phyloP scores from a whole-genome alignment of 1,140 invertebrate species.

The Micrasema longulum region DNA sequence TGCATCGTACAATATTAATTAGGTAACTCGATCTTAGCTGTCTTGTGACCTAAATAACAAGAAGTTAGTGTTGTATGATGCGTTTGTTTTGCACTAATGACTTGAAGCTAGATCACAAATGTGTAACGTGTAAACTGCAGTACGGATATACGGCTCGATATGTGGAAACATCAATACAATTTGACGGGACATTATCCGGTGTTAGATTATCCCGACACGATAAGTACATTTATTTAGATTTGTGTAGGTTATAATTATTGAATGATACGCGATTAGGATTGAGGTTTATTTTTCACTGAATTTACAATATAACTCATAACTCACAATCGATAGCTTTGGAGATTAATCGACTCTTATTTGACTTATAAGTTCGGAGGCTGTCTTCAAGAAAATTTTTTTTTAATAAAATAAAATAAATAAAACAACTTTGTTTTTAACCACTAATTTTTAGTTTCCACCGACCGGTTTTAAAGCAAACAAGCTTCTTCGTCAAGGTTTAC shows the following conservation, averaged over 20 bases:
- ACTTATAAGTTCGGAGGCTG: no score
- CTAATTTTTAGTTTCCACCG: no score
- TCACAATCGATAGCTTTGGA: no score
- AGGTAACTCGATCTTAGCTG: not conserved
- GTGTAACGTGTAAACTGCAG: not conserved
- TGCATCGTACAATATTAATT: not conserved
- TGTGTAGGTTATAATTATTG: not conserved
- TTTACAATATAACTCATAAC: no score
- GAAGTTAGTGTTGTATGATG: slow-evolving; percentile 3
- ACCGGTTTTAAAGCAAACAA: no score
- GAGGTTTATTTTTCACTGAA: not conserved
- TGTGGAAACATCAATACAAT: not conserved
- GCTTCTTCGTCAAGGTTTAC: no score
- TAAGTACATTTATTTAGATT: not conserved
- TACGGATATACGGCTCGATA: not conserved
- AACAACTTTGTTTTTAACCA: no score
- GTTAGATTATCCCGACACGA: not conserved
- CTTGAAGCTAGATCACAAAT: slow-evolving; percentile 2
- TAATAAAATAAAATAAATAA: no score
- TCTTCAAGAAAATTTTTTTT: no score
- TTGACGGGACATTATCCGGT: not conserved
- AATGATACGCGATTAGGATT: not conserved
- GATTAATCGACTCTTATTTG: no score
- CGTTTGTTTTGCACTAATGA: slow-evolving; percentile 23
- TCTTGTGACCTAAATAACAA: slow-evolving; percentile 6